Conservation (phyloP, 2,888 invertebrate genomes). For the Spialia ferax region DNA sequence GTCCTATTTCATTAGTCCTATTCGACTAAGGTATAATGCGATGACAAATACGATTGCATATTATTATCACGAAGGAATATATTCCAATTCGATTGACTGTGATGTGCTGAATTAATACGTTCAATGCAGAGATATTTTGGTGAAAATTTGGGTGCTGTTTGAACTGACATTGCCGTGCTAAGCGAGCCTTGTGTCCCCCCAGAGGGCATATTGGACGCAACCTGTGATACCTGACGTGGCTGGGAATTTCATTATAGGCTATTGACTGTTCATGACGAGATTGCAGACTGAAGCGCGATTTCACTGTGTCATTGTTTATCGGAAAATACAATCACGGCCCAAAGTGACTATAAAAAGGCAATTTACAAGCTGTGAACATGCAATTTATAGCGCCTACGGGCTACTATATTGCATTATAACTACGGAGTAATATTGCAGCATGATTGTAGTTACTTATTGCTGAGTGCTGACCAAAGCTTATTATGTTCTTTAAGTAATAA, state of each 20-base stretch:
- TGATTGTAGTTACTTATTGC: too few relatives aligned
- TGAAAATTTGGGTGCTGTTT: conserved; percentile 52
- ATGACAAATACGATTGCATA: too few relatives aligned
- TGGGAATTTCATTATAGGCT: conserved; percentile 79
- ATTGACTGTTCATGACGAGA: conserved; percentile 71
- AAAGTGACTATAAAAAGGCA: conserved; percentile 28
- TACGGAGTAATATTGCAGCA: too few relatives aligned
- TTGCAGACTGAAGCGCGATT: conserved; percentile 48
- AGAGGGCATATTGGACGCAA: conserved; percentile 79
- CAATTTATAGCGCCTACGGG: neutral
- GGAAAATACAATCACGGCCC: conserved; percentile 25
- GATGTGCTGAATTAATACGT: neutral
- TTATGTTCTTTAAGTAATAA: too few relatives aligned
- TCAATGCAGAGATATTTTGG: conserved; percentile 22
- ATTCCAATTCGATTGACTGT: neutral
- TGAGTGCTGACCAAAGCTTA: too few relatives aligned
- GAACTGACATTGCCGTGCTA: conserved; percentile 55
- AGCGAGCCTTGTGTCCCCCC: conserved; percentile 65
- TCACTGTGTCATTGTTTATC: conserved; percentile 29
- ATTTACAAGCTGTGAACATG: conserved; percentile 14
- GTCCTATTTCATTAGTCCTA: too few relatives aligned
- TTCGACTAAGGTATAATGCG: too few relatives aligned
- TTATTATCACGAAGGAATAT: neutral
- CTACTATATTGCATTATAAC: neutral
- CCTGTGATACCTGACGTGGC: conserved; percentile 78